phyloP scores from a whole-genome alignment of 2,888 invertebrate genomes.

The Caenorhabditis sp. region DNA sequence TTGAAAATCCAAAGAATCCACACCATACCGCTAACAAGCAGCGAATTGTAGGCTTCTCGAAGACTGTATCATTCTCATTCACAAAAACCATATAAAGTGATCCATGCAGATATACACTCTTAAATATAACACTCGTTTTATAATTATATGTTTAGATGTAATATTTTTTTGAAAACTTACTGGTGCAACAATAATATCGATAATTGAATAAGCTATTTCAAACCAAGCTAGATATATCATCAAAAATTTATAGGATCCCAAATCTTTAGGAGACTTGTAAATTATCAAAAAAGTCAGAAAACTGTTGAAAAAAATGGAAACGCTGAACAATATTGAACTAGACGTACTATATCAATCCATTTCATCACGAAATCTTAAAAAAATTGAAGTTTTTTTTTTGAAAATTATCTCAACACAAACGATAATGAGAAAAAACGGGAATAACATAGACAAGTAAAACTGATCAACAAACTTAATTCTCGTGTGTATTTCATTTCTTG shows the following conservation, averaged over 20 bases:
- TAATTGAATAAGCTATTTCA: conserved; percentile 7
- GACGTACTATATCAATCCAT: neutral
- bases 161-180: conserved; percentile 1
- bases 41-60: conserved; percentile 5
- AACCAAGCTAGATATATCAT: conserved; percentile 1
- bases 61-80: conserved; percentile 4
- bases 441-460: no score
- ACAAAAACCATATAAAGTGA: conserved; percentile 15
- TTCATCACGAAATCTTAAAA: neutral
- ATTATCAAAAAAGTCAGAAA: neutral
- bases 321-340: neutral
- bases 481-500: no score
- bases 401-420: no score
- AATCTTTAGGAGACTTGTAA: conserved; percentile 6
- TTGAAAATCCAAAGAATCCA: conserved; percentile 14
- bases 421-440: no score
- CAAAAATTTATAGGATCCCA: conserved; percentile 11
- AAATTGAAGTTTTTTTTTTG: no score
- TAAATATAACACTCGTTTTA: no score
- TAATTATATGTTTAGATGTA: neutral
- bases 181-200: conserved; percentile 11
- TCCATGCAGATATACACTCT: neutral
- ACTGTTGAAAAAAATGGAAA: neutral
- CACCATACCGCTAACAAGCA: conserved; percentile 10
- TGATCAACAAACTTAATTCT: no score